Evolutionary conservation across 1,140 invertebrate species (phyloP), one percentile per base, ranked within the genome.

Genomic region (Panonychus citri): DNA sequence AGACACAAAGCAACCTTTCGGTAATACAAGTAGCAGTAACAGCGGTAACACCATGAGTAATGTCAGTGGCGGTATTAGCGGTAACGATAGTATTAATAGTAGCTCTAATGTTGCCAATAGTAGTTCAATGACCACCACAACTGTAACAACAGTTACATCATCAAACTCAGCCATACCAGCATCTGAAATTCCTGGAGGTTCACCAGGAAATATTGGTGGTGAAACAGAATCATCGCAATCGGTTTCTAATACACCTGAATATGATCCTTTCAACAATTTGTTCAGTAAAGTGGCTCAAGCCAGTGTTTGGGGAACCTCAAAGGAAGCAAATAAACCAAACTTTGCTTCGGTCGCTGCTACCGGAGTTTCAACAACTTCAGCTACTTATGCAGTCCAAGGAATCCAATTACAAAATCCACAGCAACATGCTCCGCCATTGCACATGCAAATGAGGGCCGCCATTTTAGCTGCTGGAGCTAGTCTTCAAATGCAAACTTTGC

Each of bases 231-330:
- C 21, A 43, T 19, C 42, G 17, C 7, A 5, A 17, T 17, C 42
- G 4, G 12, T 7, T 34, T 34, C 58, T n/a, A n/a, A n/a, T n/a
- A 61, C 61, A 3, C 49, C 76, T 17, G 80, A 83, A 59, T 87
- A 86, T 67, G 82, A 82, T 1, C 73, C 85, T 7, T 86, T 87
- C 62, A 81, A 82, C 62, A 79, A 82, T 64, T 73, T 73, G 1
- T 80, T 80, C 61, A 75, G 75, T 53, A 78, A 78, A 66, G 67
- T 72, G 27, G 73, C 76, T 25, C 76, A 78, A 60, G 75, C 77
- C 58, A 73, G 75, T 7, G 75, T 79, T 68, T 77, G 78, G 74
- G 74, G 74, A n/a, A 71, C 74, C 66, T 81, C 79, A 64, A 77
- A 75, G 62, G 77, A 76, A 65, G 72, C 68, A 64, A 75, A 77